Percentiles rank a stretch among this genome's conserved stretches.
phyloP scores from a whole-genome alignment of 2,888 invertebrate genomes.

The Strigamia transsilvanica region DNA sequence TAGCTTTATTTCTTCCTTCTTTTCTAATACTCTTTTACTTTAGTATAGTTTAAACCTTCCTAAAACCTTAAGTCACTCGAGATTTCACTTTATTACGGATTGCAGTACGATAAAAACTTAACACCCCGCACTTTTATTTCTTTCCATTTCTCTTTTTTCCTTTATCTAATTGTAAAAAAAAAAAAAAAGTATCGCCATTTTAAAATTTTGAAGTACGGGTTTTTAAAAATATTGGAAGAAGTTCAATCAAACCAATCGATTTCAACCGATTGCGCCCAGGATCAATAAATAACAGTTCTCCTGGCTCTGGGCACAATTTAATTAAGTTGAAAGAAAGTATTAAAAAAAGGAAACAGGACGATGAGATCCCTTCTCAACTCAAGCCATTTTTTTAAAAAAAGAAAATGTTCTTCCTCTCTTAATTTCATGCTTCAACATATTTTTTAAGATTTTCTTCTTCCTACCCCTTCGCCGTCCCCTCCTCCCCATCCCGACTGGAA shows the following conservation, averaged over 20 bases:
- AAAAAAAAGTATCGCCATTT: neutral
- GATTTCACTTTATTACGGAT: neutral
- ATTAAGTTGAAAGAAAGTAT: conserved; percentile 7
- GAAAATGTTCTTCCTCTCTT: neutral
- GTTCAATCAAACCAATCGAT: conserved; percentile 30
- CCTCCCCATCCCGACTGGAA: neutral
- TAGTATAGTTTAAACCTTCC: neutral
- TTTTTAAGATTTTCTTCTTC: neutral
- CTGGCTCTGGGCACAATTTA: conserved; percentile 20
- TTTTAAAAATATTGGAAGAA: neutral
- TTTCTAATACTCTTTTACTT: neutral
- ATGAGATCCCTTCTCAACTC: conserved; percentile 8
- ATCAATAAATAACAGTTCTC: conserved; percentile 26
- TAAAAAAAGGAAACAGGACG: conserved; percentile 19
- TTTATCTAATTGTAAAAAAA: neutral
- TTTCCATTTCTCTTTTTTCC: neutral
- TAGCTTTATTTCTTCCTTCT: neutral
- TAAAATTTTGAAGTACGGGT: neutral
- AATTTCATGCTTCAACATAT: neutral
- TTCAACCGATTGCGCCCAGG: conserved; percentile 19
- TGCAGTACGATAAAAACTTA: neutral
- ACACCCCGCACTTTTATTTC: neutral
- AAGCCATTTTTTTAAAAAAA: neutral
- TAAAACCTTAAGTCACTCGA: neutral
- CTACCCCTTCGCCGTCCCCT: neutral